Evolutionary conservation across 2,888 invertebrate species (phyloP).

Genomic region (Zootermopsis nevadensis): DNA sequence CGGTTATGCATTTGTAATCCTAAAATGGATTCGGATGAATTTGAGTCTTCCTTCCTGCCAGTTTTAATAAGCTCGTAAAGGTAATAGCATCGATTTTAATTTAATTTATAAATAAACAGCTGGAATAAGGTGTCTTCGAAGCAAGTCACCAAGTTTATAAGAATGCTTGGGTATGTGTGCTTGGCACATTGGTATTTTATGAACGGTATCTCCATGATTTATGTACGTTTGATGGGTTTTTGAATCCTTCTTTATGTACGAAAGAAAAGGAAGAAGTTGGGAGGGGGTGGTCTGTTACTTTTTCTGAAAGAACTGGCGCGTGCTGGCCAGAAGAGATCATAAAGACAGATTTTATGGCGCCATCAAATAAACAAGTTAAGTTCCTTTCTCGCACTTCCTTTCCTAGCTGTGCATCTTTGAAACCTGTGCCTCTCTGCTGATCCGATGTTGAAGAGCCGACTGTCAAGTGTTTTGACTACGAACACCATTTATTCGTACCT

Average conservation of each 20-base stretch:
- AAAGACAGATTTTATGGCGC: conserved; percentile 45
- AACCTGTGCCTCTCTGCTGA: conserved; percentile 25
- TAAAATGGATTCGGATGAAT: too few species aligned
- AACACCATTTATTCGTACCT: background rate
- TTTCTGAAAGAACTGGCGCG: conserved; percentile 26
- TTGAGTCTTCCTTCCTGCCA: too few species aligned
- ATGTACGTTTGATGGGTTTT: conserved; percentile 38
- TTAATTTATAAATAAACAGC: background rate
- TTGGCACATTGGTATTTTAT: conserved; percentile 32
- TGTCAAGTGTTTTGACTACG: background rate
- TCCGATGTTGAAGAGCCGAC: background rate
- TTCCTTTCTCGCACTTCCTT: conserved; percentile 36
- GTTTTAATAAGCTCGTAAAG: background rate
- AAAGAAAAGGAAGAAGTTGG: conserved; percentile 16
- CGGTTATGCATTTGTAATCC: too few species aligned
- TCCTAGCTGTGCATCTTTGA: background rate
- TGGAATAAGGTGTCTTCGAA: background rate
- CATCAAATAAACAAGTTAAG: conserved; percentile 48
- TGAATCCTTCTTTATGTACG: conserved; percentile 30
- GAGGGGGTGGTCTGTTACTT: background rate
- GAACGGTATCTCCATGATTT: conserved; percentile 24
- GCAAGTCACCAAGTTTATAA: conserved; percentile 7
- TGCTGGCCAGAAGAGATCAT: conserved; percentile 41
- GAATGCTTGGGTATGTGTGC: background rate
- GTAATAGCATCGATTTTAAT: background rate